These are phyloP conservation scores for Drosophila santomea DNA, from an alignment of 1,140 invertebrate species.

Conservation along the genomic window DNA sequence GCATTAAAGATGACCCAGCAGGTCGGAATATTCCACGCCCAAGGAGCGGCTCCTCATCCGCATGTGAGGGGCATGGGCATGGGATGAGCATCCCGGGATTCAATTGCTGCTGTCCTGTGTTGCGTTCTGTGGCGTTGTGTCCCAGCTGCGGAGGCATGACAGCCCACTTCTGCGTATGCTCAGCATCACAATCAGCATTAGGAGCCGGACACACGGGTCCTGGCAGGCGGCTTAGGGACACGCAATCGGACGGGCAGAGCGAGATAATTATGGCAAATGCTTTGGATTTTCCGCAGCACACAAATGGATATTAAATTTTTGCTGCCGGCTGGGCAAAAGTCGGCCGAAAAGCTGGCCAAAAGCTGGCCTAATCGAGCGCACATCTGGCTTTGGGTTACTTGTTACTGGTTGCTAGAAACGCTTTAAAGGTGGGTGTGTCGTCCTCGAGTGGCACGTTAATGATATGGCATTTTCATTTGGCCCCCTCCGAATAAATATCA, in stretches of 20 bases:
- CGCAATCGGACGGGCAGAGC: slow-evolving; percentile 2
- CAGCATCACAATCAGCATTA: slow-evolving; percentile 46
- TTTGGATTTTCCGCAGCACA: slow-evolving; percentile 23
- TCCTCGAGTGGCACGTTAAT: slow-evolving; percentile 7
- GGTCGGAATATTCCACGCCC: not conserved
- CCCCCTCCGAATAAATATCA: slow-evolving; percentile 34
- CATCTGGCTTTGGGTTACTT: slow-evolving; percentile 12
- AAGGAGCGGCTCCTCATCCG: not conserved
- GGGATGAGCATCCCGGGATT: slow-evolving; percentile 2
- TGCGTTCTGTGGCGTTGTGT: not conserved
- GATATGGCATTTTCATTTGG: slow-evolving; percentile 39
- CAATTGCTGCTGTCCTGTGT: slow-evolving; percentile 1
- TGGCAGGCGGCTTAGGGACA: slow-evolving; percentile 10
- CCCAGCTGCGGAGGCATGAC: slow-evolving; percentile 19
- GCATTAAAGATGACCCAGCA: slow-evolving; percentile 20
- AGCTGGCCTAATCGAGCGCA: slow-evolving; percentile 34
- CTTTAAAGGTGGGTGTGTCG: slow-evolving; percentile 26
- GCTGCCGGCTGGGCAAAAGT: slow-evolving; percentile 9
- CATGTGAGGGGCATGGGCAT: not conserved
- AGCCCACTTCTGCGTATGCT: slow-evolving; percentile 24
- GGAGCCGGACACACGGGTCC: slow-evolving; percentile 6
- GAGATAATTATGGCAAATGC: slow-evolving; percentile 59
- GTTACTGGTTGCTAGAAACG: not conserved
- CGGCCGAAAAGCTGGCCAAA: not conserved
- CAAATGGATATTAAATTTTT: slow-evolving; percentile 61